phyloP scores from a whole-genome alignment of 2,888 invertebrate species.

The Hartigia nigra region DNA sequence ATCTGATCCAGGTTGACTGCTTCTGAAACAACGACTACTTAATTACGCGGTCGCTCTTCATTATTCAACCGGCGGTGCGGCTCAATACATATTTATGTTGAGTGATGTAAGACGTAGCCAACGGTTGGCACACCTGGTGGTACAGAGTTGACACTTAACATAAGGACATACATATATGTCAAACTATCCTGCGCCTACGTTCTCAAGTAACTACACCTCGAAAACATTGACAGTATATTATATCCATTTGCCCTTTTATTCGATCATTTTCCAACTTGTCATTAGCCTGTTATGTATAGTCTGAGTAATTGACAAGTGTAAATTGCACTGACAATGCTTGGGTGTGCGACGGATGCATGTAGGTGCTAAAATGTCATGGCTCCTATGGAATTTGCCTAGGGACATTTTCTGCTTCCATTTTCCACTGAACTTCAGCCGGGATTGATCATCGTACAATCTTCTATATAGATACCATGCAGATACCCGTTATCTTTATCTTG shows the following conservation, averaged over 20 bases:
- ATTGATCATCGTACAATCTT: background rate
- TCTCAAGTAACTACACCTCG: background rate
- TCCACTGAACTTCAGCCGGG: background rate
- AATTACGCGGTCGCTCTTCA: conserved; percentile 40
- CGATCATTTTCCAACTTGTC: background rate
- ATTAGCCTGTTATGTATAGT: background rate
- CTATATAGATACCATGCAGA: background rate
- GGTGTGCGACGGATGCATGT: background rate
- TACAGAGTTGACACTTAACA: conserved; percentile 29
- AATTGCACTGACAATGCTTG: background rate
- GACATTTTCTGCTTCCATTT: background rate
- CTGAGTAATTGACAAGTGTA: background rate
- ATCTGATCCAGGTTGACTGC: background rate
- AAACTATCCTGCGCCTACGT: background rate
- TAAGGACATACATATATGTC: conserved; percentile 18
- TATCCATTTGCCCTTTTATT: background rate
- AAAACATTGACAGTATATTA: background rate
- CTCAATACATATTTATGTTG: conserved; percentile 46
- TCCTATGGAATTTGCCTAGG: background rate
- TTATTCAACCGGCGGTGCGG: conserved; percentile 35
- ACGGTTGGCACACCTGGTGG: conserved; percentile 39
- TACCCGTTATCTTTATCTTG: background rate
- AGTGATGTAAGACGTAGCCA: conserved; percentile 35
- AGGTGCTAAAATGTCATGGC: background rate
- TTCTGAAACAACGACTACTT: conserved; percentile 28